These are phyloP conservation scores for Xanthostigma xanthostigma DNA, from an alignment of 2,888 invertebrate genomes.

Conservation along the genomic window DNA sequence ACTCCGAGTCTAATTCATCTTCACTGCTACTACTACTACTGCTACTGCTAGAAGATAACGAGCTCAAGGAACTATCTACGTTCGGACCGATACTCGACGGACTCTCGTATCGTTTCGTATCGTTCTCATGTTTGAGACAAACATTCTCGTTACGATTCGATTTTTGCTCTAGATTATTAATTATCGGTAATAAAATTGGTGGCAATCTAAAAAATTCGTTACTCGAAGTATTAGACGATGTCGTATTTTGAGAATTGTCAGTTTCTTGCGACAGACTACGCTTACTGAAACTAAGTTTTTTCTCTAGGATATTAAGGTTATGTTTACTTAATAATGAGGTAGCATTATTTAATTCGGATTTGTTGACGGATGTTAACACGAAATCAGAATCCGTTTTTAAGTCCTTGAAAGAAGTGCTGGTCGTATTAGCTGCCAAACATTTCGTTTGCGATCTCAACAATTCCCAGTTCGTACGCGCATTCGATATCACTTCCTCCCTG, in stretches of 20 bases:
- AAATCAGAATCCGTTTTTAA: constrained; percentile 27
- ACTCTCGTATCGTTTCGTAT: constrained; percentile 40
- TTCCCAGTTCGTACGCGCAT: constrained; percentile 80
- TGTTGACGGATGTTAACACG: constrained; percentile 25
- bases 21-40: constrained; percentile 30
- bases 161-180: constrained; percentile 40
- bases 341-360: constrained; percentile 17
- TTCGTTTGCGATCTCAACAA: constrained; percentile 54
- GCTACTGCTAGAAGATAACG: constrained; percentile 15
- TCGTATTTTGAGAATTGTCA: constrained; percentile 42
- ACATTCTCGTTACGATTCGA: constrained; percentile 11
- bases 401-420: constrained; percentile 20
- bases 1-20: constrained; percentile 32
- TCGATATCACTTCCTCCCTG: constrained; percentile 71
- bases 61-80: constrained; percentile 44
- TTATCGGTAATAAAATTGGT: constrained; percentile 54
- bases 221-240: constrained; percentile 28
- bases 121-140: constrained; percentile 12
- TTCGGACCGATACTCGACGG: constrained; percentile 56
- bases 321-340: constrained; percentile 13
- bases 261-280: constrained; percentile 45
- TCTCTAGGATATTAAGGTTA: constrained; percentile 24
- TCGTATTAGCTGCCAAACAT: constrained; percentile 29
- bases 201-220: constrained; percentile 48
- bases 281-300: constrained; percentile 36